Evolutionary conservation across 2,888 invertebrate species (phyloP).

Genomic region (Drosophila helvetica): DNA sequence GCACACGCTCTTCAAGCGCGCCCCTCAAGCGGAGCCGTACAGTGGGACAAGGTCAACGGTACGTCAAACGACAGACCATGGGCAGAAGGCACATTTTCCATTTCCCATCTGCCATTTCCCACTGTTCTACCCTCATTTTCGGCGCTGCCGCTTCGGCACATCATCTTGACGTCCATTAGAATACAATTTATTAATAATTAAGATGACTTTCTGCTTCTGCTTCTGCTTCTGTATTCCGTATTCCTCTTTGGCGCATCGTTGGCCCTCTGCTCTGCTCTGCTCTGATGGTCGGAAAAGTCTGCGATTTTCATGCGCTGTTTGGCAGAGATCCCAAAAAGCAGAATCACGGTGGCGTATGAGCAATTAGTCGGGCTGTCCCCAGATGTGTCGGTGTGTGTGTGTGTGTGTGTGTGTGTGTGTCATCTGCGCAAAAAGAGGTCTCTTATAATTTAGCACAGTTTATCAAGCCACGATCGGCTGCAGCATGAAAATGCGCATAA

Average conservation of each 20-base stretch:
- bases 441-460: slow-evolving; percentile 44
- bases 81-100: not conserved
- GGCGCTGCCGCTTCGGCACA: slow-evolving; percentile 30
- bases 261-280: slow-evolving; percentile 15
- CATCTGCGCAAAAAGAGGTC: slow-evolving; percentile 9
- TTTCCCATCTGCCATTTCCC: not conserved
- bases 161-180: slow-evolving; percentile 38
- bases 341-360: slow-evolving; percentile 34
- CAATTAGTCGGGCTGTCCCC: slow-evolving; percentile 29
- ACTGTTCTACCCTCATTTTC: slow-evolving; percentile 40
- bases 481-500: slow-evolving; percentile 38
- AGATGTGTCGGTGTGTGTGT: slow-evolving; percentile 20
- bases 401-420: slow-evolving; percentile 19
- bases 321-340: slow-evolving; percentile 36
- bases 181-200: slow-evolving; percentile 50
- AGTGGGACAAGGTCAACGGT: slow-evolving; percentile 48
- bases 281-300: slow-evolving; percentile 13
- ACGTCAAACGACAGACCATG: not conserved
- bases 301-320: slow-evolving; percentile 50
- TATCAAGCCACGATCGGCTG: slow-evolving; percentile 39
- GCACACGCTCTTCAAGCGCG: slow-evolving; percentile 25
- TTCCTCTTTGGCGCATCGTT: slow-evolving; percentile 2
- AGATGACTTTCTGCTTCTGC: slow-evolving; percentile 35
- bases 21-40: slow-evolving; percentile 32
- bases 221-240: too few species aligned